Percentiles rank a stretch among this genome's conserved stretches.
Evolutionary conservation across 2,113 vertebrate genomes (phyloP).

Genomic region (Sander vitreus): DNA sequence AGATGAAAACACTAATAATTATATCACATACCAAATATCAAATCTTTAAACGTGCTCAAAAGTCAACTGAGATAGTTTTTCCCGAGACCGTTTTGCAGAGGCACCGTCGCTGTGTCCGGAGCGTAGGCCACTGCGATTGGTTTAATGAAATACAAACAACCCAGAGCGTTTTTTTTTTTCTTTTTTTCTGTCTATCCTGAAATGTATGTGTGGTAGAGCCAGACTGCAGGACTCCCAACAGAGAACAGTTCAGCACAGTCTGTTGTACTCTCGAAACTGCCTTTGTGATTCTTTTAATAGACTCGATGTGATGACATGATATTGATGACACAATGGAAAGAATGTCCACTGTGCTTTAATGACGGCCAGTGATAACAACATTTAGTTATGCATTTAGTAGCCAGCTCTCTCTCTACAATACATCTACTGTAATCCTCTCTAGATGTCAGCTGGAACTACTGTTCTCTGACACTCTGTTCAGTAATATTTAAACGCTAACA

Average conservation of each 20-base stretch:
- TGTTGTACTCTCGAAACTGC: constrained; percentile 1
- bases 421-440: constrained; percentile 28
- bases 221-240: neutral
- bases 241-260: neutral
- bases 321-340: constrained; percentile 49
- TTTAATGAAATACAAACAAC: too few relatives aligned
- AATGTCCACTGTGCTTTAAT: constrained; percentile 41
- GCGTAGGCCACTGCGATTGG: too few relatives aligned
- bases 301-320: constrained; percentile 32
- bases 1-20: too few relatives aligned
- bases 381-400: constrained; percentile 30
- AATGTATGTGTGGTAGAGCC: too few relatives aligned
- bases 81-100: too few relatives aligned
- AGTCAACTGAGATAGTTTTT: too few relatives aligned
- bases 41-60: too few relatives aligned
- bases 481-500: neutral
- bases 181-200: too few relatives aligned
- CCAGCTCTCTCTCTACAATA: neutral
- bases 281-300: constrained; percentile 53
- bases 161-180: too few relatives aligned
- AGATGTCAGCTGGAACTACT: neutral
- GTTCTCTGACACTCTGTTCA: neutral
- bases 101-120: too few relatives aligned
- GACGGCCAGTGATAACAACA: constrained; percentile 35
- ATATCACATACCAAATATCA: too few relatives aligned